Evolutionary conservation across 2,797 vertebrate genomes (phyloP), one percentile per base, ranked within the genome.

Genomic region (Erpetoichthys calabaricus): DNA sequence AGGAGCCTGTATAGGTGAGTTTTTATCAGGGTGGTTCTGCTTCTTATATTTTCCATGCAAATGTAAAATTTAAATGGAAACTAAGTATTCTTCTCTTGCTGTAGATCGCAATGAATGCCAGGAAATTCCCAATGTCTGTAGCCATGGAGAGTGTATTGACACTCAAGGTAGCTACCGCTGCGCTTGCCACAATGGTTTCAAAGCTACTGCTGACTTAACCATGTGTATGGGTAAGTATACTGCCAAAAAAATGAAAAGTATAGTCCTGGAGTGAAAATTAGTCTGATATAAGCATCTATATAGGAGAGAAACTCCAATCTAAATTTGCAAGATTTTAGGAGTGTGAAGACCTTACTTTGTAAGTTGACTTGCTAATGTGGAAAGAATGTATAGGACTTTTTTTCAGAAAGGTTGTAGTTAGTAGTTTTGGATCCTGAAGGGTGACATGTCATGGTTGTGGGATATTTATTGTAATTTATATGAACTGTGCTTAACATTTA

Each of bases 161-260:
- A 93, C 86, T 0, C 87, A 89, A 68, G 89, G 91, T 60, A 92
- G 93, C 72, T 97, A 91, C 59, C 74, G 82, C 53, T 97, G 93
- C 65, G 71, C 90, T 62, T 97, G 94, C 69, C 90, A 92, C 79
- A 92, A 85, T 0, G 93, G 92, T 63, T 97, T 95, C 80, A 91
- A 84, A 74, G 86, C 89, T 56, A 92, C 88, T 0, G 78, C 72
- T 0, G 90, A 94, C 65, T 87, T 86, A 74, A 94, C 91, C 59
- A 90, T 97, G 89, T 97, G 92, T 79, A 85, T 91, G 86, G 92
- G 87, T 94, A 67, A 83, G 88, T 59, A 5, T 7, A n/a, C 41
- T 8, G 51, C 41, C 5, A 25, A 42, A 25, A n/a, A 25, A 25
- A 25, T 25, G 25, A 25, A 25, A 25, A 25, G 25, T 25, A 25